A percentile compares a stretch with the other conserved stretches of the same genome.
These are phyloP conservation scores for Amiota minor DNA, from an alignment of 2,888 invertebrate genomes.

Conservation along the genomic window DNA sequence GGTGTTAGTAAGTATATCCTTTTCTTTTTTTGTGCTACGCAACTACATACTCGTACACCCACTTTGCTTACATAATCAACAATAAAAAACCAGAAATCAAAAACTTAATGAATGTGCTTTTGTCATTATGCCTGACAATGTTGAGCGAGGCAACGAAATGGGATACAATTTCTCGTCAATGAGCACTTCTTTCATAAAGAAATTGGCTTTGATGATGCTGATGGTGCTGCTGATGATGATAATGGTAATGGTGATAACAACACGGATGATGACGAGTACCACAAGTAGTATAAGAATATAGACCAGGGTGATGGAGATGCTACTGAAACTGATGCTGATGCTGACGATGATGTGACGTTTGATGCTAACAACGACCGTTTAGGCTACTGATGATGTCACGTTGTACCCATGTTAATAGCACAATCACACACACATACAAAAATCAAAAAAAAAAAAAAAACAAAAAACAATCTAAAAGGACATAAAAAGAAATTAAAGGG, in stretches of 20 bases:
- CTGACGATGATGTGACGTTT: conserved; percentile 26
- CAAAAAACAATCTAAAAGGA: neutral
- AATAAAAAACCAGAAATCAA: conserved; percentile 38
- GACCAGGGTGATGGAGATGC: conserved; percentile 33
- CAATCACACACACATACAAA: neutral
- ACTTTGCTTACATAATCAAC: too few relatives aligned
- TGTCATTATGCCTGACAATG: conserved; percentile 59
- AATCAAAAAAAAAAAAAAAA: conserved; percentile 42
- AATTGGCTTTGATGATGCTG: conserved; percentile 17
- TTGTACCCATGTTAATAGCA: conserved; percentile 46
- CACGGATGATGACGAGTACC: neutral
- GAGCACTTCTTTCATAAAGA: too few relatives aligned
- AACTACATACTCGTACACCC: too few relatives aligned
- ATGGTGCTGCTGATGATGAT: conserved; percentile 26
- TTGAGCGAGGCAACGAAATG: neutral
- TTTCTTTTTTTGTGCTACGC: conserved; percentile 32
- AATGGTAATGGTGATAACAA: neutral
- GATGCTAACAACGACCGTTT: conserved; percentile 62
- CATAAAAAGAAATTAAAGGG: too few relatives aligned
- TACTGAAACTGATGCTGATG: conserved; percentile 34
- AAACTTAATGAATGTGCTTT: conserved; percentile 71
- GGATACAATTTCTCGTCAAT: too few relatives aligned
- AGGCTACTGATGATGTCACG: conserved; percentile 61
- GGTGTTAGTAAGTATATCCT: conserved; percentile 51
- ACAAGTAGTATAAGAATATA: neutral